Conservation (phyloP, 2,888 invertebrate genomes). For the Pristionchus mayeri region DNA sequence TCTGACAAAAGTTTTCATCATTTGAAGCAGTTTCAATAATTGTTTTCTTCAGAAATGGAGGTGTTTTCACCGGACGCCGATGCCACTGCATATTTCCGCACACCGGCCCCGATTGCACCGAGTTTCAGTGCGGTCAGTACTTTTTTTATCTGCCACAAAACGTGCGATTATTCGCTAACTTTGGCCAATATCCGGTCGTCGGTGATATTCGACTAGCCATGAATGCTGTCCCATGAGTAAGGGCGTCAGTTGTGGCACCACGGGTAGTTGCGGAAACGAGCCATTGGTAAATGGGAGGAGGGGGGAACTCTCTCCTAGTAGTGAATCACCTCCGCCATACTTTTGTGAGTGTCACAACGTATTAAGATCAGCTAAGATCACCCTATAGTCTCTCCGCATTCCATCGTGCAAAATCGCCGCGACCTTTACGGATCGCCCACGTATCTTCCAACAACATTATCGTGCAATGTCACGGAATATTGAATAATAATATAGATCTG, state of each 20-base stretch:
- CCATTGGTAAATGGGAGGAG: neutral
- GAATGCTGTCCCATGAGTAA: conserved; percentile 1
- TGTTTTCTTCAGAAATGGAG: conserved; percentile 50
- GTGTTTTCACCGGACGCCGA: conserved; percentile 59
- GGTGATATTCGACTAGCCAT: neutral
- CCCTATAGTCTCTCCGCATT: too few relatives aligned
- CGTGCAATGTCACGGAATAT: too few relatives aligned
- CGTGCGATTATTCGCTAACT: neutral
- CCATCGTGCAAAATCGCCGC: neutral
- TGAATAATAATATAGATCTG: too few relatives aligned
- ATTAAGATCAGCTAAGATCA: neutral
- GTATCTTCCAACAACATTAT: too few relatives aligned
- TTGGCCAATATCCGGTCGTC: neutral
- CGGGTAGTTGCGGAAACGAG: conserved; percentile 11
- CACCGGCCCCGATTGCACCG: conserved; percentile 64
- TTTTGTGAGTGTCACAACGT: neutral
- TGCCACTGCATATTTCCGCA: conserved; percentile 69
- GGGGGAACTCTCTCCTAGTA: neutral
- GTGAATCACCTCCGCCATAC: neutral
- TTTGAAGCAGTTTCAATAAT: too few relatives aligned
- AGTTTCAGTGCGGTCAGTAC: conserved; percentile 68
- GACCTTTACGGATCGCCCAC: too few relatives aligned
- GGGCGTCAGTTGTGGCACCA: conserved; percentile 12
- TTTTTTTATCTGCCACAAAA: neutral
- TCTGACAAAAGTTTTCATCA: too few relatives aligned